Evolutionary conservation across 2,888 invertebrate genomes (phyloP).

Genomic region (Ectemnius lituratus): DNA sequence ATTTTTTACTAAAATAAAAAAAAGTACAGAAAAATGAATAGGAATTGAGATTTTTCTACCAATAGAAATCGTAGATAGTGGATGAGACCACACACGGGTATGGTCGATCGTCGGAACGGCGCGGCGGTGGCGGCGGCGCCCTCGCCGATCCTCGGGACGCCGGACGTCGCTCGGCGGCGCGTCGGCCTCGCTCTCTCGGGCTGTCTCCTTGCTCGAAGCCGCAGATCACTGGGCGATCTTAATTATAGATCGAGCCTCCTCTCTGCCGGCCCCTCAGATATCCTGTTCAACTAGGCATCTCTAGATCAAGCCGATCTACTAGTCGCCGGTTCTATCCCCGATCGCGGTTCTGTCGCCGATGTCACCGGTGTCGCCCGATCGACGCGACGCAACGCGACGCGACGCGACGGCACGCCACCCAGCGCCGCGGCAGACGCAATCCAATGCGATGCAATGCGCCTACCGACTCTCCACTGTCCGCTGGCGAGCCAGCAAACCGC

Average conservation of each 20-base stretch:
- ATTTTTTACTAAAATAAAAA: no score
- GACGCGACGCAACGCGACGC: not conserved
- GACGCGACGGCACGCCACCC: not conserved
- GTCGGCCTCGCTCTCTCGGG: conserved; percentile 30
- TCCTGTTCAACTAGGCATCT: not conserved
- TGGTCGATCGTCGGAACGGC: not conserved
- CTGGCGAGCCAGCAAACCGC: not conserved
- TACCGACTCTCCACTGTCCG: no score
- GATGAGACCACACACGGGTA: no score
- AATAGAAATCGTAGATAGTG: no score
- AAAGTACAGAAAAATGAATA: no score
- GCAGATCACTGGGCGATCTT: conserved; percentile 60
- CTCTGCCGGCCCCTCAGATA: conserved; percentile 21
- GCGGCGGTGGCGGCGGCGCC: not conserved
- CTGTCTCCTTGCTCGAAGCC: conserved; percentile 49
- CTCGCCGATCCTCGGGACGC: not conserved
- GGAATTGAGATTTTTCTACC: no score
- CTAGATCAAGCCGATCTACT: conserved; percentile 3
- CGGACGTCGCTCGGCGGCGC: not conserved
- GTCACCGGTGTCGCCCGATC: not conserved
- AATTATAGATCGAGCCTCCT: conserved; percentile 55
- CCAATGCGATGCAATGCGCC: not conserved
- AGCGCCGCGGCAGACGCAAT: conserved; percentile 7
- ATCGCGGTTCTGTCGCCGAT: no score
- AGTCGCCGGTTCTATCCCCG: no score